These are phyloP conservation scores for Myocastor coypus DNA, from an alignment of 2,113 vertebrate species.

Conservation along the genomic window DNA sequence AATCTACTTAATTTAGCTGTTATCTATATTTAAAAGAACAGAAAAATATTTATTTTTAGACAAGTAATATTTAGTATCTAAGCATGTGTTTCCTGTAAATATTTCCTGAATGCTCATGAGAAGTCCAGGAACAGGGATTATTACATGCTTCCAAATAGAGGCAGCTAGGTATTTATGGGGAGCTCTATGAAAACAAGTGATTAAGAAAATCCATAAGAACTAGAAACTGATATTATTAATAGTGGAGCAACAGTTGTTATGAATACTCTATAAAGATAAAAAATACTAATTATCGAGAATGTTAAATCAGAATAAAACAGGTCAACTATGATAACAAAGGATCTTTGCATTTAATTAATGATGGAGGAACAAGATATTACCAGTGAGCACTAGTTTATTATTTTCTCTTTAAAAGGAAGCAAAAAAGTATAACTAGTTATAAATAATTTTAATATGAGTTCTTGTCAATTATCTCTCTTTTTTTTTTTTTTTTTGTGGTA, in stretches of 20 bases:
- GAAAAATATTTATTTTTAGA: slow-evolving; percentile 27
- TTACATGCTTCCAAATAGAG: not conserved
- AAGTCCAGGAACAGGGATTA: not conserved
- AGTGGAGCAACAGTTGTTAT: not conserved
- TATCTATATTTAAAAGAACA: not conserved
- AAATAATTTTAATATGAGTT: not conserved
- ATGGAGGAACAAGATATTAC: not conserved
- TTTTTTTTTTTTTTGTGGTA: too few species aligned
- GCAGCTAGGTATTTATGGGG: not conserved
- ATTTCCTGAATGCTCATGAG: not conserved
- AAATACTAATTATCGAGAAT: not conserved
- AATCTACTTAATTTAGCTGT: not conserved
- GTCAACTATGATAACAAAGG: not conserved
- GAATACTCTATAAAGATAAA: slow-evolving; percentile 10
- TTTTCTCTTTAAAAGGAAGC: not conserved
- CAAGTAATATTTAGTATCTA: not conserved
- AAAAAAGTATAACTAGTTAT: not conserved
- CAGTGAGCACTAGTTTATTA: not conserved
- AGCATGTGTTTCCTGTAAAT: not conserved
- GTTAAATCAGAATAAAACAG: not conserved
- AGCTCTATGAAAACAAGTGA: not conserved
- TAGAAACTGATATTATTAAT: not conserved
- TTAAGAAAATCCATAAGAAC: not conserved
- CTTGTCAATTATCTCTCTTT: not conserved
- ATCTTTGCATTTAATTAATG: not conserved